These are phyloP conservation scores for Pachycephus smyrnensis DNA, from an alignment of 2,888 invertebrate species.

Conservation along the genomic window DNA sequence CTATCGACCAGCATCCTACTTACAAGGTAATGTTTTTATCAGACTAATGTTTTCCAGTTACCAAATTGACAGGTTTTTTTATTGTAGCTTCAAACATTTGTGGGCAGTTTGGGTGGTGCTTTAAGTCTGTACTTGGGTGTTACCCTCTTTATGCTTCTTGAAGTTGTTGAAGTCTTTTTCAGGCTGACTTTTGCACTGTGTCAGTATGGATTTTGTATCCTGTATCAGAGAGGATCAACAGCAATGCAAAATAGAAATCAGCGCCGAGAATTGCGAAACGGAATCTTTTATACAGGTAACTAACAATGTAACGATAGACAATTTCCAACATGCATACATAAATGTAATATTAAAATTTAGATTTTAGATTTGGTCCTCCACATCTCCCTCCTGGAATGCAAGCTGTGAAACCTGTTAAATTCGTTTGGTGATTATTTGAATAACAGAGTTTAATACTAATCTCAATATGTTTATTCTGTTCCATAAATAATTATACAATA, in stretches of 20 bases:
- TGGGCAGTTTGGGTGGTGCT: constrained; percentile 33
- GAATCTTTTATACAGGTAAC: constrained; percentile 20
- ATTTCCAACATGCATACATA: neutral
- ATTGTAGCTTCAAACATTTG: constrained; percentile 26
- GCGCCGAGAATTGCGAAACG: neutral
- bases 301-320: neutral
- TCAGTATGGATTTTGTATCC: constrained; percentile 9
- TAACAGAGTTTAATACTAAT: neutral
- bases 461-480: neutral
- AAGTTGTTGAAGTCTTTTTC: constrained; percentile 24
- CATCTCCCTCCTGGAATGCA: neutral
- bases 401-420: neutral
- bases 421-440: neutral
- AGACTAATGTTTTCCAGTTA: neutral
- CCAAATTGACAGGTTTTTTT: neutral
- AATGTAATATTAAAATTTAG: neutral
- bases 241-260: neutral
- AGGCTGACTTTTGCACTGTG: constrained; percentile 15
- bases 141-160: constrained; percentile 31
- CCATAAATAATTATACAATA: neutral
- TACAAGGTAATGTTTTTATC: constrained; percentile 22
- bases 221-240: constrained; percentile 12
- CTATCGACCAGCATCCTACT: constrained; percentile 30
- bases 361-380: neutral
- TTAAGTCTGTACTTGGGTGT: constrained; percentile 35